Conservation (phyloP, 2,797 vertebrate species). For the Protosalanx chinensis region DNA sequence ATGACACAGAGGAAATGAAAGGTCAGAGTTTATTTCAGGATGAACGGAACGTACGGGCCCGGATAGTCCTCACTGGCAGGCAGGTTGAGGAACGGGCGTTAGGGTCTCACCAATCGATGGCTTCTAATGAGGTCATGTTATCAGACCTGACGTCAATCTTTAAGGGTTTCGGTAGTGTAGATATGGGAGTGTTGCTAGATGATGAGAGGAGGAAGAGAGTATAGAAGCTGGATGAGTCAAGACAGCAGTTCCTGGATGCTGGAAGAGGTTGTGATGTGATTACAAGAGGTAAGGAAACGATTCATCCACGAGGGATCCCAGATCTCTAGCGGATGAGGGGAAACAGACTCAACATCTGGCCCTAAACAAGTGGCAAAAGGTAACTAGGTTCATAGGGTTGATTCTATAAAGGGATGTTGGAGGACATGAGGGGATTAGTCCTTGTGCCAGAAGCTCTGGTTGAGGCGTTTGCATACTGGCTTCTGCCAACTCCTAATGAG, state of each 20-base stretch:
- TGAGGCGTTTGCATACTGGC: constrained; percentile 27
- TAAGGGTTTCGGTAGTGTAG: too few species aligned
- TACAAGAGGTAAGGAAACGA: constrained; percentile 18
- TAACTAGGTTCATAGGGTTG: constrained; percentile 23
- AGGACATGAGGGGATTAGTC: constrained; percentile 37
- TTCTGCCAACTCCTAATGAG: constrained; percentile 56
- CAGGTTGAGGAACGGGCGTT: neutral
- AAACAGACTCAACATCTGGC: constrained; percentile 24
- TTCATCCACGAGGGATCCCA: constrained; percentile 32
- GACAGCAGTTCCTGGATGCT: constrained; percentile 9
- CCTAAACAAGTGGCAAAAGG: constrained; percentile 48
- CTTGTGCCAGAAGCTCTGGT: constrained; percentile 15
- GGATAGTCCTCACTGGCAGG: neutral
- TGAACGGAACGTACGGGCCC: neutral
- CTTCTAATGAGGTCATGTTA: too few species aligned
- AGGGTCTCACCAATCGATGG: neutral
- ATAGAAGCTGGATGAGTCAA: constrained; percentile 13
- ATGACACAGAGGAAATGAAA: constrained; percentile 4
- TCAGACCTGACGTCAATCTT: too few species aligned
- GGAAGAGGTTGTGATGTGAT: constrained; percentile 18
- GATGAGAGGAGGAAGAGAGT: constrained; percentile 22
- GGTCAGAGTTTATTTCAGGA: neutral
- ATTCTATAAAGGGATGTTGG: neutral
- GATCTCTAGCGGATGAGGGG: constrained; percentile 1
- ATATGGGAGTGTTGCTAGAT: constrained; percentile 1